These are phyloP conservation scores for Tauraco erythrolophus DNA, from an alignment of 2,113 vertebrate species.

Conservation along the genomic window DNA sequence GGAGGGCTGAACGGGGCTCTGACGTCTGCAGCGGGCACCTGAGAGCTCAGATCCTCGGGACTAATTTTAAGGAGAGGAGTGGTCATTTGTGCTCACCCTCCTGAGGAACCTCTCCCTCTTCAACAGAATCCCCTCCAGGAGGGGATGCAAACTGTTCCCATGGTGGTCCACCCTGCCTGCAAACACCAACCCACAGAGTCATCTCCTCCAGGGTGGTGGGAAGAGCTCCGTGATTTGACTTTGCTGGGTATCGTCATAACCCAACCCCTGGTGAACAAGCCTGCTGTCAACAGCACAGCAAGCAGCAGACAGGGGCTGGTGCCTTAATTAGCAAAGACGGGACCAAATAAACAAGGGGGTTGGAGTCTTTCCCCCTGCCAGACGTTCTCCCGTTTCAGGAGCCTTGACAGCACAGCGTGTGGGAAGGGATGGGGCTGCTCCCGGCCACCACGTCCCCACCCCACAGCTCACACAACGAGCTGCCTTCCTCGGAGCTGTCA, in stretches of 20 bases:
- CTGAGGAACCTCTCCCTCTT: not conserved
- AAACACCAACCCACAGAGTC: not conserved
- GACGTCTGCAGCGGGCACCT: rapidly evolving
- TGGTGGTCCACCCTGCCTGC: not conserved
- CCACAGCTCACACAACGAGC: not conserved
- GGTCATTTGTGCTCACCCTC: not conserved
- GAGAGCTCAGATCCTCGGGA: rapidly evolving
- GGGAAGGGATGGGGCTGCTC: not conserved
- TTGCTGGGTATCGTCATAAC: not conserved
- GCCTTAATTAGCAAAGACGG: constrained; percentile 18
- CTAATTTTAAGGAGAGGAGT: not conserved
- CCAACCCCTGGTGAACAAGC: not conserved
- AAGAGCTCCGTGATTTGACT: not conserved
- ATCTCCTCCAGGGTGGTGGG: not conserved
- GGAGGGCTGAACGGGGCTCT: rapidly evolving
- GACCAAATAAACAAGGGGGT: not conserved
- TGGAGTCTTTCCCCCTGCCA: rapidly evolving
- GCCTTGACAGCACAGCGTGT: constrained; percentile 30
- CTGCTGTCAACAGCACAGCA: not conserved
- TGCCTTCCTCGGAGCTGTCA: not conserved
- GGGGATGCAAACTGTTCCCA: not conserved
- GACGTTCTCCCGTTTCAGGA: not conserved
- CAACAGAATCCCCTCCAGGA: not conserved
- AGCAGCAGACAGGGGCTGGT: not conserved
- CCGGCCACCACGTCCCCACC: not conserved